Conservation (phyloP, 2,113 vertebrate genomes). For the Tylochromis polylepis region DNA sequence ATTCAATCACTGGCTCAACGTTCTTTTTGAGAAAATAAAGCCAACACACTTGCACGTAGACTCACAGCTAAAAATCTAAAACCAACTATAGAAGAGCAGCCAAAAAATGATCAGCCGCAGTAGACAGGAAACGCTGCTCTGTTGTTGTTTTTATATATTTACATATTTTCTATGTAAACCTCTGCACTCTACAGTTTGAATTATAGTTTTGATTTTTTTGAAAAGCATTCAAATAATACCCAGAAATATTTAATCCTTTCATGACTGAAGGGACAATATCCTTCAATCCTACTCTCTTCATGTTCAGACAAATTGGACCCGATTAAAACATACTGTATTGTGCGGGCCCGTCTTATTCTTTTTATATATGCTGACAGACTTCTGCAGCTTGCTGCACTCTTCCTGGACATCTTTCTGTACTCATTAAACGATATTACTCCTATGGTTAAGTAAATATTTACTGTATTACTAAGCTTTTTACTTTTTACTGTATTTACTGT, state of each 20-base stretch:
- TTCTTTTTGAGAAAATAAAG: neutral
- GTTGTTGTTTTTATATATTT: neutral
- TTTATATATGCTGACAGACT: neutral
- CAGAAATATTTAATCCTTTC: neutral
- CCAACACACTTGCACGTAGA: neutral
- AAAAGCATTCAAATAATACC: neutral
- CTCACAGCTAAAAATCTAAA: neutral
- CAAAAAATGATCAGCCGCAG: constrained; percentile 8
- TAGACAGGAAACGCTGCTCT: constrained; percentile 1
- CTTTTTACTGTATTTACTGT: no score
- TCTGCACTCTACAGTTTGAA: neutral
- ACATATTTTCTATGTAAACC: neutral
- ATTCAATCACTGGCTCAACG: neutral
- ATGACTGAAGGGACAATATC: neutral
- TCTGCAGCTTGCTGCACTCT: neutral
- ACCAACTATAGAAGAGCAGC: constrained; percentile 12
- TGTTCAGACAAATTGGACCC: neutral
- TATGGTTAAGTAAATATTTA: neutral
- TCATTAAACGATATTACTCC: neutral
- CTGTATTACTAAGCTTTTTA: neutral
- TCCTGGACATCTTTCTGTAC: neutral
- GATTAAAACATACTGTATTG: neutral
- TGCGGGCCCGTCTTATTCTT: neutral
- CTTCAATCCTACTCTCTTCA: neutral
- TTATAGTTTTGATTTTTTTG: neutral